Conservation (phyloP, 2,797 vertebrate genomes). For the Gymnopithys bicolor region DNA sequence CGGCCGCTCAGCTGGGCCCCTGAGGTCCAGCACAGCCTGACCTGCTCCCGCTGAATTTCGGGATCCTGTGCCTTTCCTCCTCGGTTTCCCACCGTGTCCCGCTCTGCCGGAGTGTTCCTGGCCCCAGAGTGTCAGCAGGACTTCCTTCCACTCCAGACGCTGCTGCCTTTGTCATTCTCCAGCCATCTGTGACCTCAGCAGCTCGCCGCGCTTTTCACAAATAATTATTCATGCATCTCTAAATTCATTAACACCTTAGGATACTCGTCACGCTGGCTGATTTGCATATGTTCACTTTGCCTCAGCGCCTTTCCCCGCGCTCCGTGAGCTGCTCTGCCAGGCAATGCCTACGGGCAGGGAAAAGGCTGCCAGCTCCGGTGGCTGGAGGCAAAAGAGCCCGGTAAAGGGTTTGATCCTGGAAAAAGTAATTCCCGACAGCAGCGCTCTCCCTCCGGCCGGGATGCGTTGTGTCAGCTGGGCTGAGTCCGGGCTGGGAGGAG, state of each 20-base stretch:
- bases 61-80: background rate
- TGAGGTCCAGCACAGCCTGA: background rate
- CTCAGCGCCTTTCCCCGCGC: background rate
- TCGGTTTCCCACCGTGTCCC: background rate
- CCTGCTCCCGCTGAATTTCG: background rate
- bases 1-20: background rate
- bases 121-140: background rate
- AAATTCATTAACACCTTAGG: constrained; percentile 58
- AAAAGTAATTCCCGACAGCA: background rate
- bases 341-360: background rate
- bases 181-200: constrained; percentile 39
- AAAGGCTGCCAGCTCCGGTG: background rate
- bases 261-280: background rate
- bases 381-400: background rate
- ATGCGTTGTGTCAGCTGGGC: rapidly evolving
- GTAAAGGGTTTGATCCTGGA: background rate
- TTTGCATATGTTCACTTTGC: constrained; percentile 27
- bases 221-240: constrained; percentile 45
- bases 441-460: background rate
- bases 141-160: background rate
- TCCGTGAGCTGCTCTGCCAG: background rate
- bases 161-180: background rate
- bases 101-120: background rate
- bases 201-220: constrained; percentile 30
- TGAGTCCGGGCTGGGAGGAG: too few relatives aligned